phyloP scores from a whole-genome alignment of 1,140 invertebrate species.

The Amphibalanus amphitrite region DNA sequence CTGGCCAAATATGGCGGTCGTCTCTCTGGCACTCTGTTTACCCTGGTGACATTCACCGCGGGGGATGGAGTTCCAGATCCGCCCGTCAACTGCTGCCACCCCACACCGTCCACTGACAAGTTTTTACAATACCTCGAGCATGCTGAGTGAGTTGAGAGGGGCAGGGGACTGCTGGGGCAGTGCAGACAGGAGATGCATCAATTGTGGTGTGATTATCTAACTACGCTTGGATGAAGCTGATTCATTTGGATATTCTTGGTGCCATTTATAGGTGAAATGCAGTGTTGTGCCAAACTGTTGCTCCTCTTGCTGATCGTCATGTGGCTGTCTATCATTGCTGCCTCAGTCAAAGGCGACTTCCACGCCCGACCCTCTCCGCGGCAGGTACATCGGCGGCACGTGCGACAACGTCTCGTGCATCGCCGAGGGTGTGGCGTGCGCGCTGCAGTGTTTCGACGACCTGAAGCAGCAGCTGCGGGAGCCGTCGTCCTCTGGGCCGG shows the following conservation, averaged over 20 bases:
- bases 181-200: background rate
- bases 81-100: background rate
- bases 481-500: constrained; percentile 18
- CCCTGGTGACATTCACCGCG: background rate
- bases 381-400: constrained; percentile 50
- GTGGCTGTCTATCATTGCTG: background rate
- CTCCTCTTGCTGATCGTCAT: background rate
- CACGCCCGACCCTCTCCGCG: background rate
- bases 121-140: background rate
- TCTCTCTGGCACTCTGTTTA: background rate
- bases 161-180: background rate
- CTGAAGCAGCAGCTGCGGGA: constrained; percentile 50
- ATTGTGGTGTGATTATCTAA: too few species aligned
- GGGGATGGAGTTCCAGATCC: background rate
- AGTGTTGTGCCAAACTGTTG: background rate
- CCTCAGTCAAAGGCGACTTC: background rate
- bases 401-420: constrained; percentile 75
- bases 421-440: constrained; percentile 74
- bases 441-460: constrained; percentile 72
- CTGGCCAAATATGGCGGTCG: background rate
- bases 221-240: too few species aligned
- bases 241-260: too few species aligned
- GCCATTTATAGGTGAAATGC: too few species aligned
- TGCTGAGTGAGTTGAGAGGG: background rate
- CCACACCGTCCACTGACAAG: background rate